phyloP scores from a whole-genome alignment of 2,113 vertebrate species.

The Burhinus bistriatus region DNA sequence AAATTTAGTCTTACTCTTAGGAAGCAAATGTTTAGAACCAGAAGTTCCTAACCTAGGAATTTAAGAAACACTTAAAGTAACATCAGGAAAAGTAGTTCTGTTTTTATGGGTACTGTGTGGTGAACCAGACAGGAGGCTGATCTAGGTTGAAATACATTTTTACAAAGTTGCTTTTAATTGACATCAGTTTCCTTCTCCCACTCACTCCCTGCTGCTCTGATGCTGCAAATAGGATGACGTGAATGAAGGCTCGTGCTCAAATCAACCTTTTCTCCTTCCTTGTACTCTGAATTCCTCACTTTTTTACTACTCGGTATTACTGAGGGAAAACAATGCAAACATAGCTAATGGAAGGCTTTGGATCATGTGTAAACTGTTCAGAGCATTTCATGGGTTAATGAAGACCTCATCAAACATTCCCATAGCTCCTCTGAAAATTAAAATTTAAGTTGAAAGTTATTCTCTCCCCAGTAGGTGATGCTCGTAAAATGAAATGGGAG shows the following conservation, averaged over 20 bases:
- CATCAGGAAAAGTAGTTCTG: background rate
- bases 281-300: background rate
- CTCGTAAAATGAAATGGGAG: background rate
- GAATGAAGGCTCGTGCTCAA: background rate
- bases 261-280: background rate
- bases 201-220: background rate
- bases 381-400: background rate
- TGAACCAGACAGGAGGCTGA: background rate
- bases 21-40: background rate
- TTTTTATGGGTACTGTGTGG: background rate
- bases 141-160: background rate
- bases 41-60: background rate
- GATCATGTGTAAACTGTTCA: background rate
- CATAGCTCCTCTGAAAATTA: background rate
- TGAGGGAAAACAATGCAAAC: background rate
- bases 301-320: background rate
- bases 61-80: background rate
- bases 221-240: background rate
- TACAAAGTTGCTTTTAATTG: background rate
- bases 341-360: background rate
- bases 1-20: background rate
- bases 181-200: background rate
- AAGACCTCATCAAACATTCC: background rate
- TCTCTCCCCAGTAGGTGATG: background rate
- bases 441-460: background rate